Base-by-base conservation (phyloP, 2,797 vertebrate species). In the Octomys mimax region DNA sequence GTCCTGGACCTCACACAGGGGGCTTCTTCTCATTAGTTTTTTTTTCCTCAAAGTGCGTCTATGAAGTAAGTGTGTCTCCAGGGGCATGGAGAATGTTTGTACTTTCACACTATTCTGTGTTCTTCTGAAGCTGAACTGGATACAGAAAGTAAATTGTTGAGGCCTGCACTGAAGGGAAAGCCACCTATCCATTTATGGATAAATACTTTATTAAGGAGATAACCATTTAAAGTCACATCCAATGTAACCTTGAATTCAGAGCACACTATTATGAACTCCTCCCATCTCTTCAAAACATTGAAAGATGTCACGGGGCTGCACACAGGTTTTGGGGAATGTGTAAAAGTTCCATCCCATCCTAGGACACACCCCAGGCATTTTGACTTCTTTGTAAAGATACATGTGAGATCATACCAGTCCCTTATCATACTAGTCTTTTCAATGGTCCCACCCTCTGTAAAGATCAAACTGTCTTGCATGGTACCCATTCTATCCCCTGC, bases 391-490 rank as follows among this genome's bases (percentile, higher is more conserved):
- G 36, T 36, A 89, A 70, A 91, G 52, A 42, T 66, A 77, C 5
- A 68, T 22, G 18, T 89, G 66, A 90, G 75, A 70, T n/a, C 11
- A 62, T 31, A 68, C 59, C 10, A 12, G 6, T 12, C 1, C 10
- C 87, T 91, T 31, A 59, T 79, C n/a, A 94, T 46, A 87, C 57
- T n/a, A 49, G 49, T 49, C 49, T 61, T 77, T 80, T 87, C 54
- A 57, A 42, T 57, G 21, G 14, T n/a, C 42, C 71, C 26, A 52
- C 10, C 33, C n/a, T 12, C 22, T 86, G 36, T 28, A 8, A 46
- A 75, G 24, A 68, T 39, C 36, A 59, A 46, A 77, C 33, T 49
- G 10, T 13, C 57, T 61, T 33, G 11, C 5, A 6, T 13, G 49
- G 59, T 46, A 54, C 11, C 18, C 26, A n/a, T 2, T 77, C 1